phyloP scores from a whole-genome alignment of 2,113 vertebrate genomes.

The Turdus rufiventris region DNA sequence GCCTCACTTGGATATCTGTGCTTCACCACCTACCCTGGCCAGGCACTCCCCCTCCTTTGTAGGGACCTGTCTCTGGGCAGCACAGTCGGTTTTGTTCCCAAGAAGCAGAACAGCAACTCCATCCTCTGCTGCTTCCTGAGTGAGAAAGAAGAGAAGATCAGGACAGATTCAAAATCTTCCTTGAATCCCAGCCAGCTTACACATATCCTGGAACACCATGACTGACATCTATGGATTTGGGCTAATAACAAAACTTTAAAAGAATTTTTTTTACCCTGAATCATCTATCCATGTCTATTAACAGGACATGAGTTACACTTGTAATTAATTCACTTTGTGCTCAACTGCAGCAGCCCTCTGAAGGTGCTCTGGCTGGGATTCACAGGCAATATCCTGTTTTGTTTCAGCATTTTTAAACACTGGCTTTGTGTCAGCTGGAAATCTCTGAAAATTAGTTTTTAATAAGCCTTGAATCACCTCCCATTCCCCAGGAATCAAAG shows the following conservation, averaged over 20 bases:
- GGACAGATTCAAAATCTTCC: not conserved
- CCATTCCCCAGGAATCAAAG: not conserved
- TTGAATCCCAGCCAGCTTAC: not conserved
- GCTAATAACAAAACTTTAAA: not conserved
- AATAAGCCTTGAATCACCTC: not conserved
- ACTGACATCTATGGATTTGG: not conserved
- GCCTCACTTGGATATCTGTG: rapidly evolving
- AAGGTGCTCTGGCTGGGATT: not conserved
- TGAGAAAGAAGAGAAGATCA: not conserved
- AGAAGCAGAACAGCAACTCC: slow-evolving; percentile 79
- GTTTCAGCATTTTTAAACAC: not conserved
- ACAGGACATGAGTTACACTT: not conserved
- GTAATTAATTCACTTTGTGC: not conserved
- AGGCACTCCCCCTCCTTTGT: slow-evolving; percentile 73
- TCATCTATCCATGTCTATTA: not conserved
- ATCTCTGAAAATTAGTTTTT: not conserved
- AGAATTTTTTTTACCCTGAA: not conserved
- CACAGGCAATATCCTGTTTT: not conserved
- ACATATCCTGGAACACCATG: too few species aligned
- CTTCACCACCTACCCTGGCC: slow-evolving; percentile 76
- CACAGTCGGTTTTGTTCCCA: slow-evolving; percentile 87
- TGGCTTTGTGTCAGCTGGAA: not conserved
- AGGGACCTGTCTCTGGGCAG: slow-evolving; percentile 72
- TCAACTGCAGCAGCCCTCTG: not conserved
- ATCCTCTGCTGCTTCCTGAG: slow-evolving; percentile 77